Evolutionary conservation across 2,888 invertebrate genomes (phyloP).

Genomic region (Leucoptera coffeella): DNA sequence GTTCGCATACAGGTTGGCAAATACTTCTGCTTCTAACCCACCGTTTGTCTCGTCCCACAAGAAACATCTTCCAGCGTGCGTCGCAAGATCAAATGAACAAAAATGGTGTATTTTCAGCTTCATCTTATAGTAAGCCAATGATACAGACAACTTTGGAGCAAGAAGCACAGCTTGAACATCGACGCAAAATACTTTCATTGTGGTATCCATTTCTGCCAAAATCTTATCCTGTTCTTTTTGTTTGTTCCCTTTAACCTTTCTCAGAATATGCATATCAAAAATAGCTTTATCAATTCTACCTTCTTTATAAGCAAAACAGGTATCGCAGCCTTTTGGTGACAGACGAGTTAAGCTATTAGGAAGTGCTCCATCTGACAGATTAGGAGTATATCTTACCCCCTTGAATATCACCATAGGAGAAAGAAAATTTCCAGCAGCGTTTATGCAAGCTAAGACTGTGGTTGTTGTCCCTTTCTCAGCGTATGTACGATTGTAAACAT

Average conservation of each 20-base stretch:
- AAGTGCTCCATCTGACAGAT: no score
- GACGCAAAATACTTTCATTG: slow-evolving; percentile 4
- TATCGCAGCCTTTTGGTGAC: no score
- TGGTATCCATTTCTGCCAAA: slow-evolving; percentile 3
- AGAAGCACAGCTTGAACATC: slow-evolving; percentile 3
- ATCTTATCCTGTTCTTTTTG: slow-evolving; percentile 3
- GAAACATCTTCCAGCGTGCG: slow-evolving; percentile 3
- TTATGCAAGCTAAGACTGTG: no score
- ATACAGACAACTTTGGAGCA: slow-evolving; percentile 3
- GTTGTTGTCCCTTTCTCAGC: no score
- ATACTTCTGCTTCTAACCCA: slow-evolving; percentile 4
- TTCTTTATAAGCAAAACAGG: slow-evolving; percentile 4
- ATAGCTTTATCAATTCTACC: slow-evolving; percentile 4
- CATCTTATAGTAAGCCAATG: slow-evolving; percentile 3
- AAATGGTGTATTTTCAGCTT: slow-evolving; percentile 4
- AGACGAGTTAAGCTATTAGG: no score
- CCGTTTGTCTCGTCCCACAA: slow-evolving; percentile 3
- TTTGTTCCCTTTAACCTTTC: slow-evolving; percentile 3
- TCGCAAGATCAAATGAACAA: slow-evolving; percentile 4
- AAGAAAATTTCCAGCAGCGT: no score
- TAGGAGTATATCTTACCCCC: no score
- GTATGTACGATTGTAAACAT: no score
- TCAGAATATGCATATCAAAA: slow-evolving; percentile 4
- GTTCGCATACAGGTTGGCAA: slow-evolving; percentile 2
- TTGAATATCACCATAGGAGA: no score